A percentile compares a stretch with the other conserved stretches of the same genome.
Evolutionary conservation across 2,113 vertebrate species (phyloP).

Genomic region (Dolichallabes microphthalmus): DNA sequence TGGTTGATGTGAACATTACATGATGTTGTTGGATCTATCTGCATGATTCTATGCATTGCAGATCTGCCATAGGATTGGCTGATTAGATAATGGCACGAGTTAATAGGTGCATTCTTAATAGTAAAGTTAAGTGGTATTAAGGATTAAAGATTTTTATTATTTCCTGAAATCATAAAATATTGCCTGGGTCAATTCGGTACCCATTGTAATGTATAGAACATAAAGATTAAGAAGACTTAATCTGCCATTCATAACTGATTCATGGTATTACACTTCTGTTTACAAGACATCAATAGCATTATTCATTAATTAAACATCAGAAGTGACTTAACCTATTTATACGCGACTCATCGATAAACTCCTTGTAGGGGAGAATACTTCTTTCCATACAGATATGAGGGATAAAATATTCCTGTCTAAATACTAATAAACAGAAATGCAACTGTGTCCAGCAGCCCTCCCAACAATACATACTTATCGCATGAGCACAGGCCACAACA

Average conservation of each 20-base stretch:
- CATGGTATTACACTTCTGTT: background rate
- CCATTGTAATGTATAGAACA: background rate
- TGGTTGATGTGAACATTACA: too few species aligned
- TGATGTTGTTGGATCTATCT: too few species aligned
- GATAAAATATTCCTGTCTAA: background rate
- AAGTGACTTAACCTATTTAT: background rate
- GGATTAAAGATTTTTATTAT: background rate
- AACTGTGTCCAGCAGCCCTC: conserved; percentile 2
- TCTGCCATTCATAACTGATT: background rate
- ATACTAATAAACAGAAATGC: background rate
- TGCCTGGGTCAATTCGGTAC: background rate
- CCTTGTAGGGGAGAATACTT: background rate
- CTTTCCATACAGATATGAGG: background rate
- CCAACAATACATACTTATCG: conserved; percentile 70
- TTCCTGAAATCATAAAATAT: background rate
- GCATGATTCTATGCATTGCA: too few species aligned
- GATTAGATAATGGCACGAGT: too few species aligned
- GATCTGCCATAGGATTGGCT: too few species aligned
- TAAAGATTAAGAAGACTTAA: background rate
- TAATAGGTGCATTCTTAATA: too few species aligned
- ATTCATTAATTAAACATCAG: background rate
- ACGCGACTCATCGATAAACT: background rate
- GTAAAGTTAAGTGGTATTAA: background rate
- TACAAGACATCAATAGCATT: background rate
- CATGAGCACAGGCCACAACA: conserved; percentile 81